Evolutionary conservation across 1,140 invertebrate genomes (phyloP).

Genomic region (Anastatus disparis): DNA sequence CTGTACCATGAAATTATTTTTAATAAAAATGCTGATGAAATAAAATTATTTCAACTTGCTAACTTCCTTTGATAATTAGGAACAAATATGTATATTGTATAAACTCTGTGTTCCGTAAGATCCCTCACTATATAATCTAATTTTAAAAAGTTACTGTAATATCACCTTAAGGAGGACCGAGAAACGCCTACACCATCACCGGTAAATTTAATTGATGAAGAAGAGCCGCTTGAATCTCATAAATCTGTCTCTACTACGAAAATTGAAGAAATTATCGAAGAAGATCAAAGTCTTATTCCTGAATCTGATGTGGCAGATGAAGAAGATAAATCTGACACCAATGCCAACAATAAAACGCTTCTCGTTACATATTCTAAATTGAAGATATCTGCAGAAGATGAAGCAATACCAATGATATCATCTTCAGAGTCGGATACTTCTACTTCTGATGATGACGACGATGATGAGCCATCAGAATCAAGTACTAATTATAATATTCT

Average conservation of each 20-base stretch:
- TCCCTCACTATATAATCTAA: too few species aligned
- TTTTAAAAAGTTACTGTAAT: too few species aligned
- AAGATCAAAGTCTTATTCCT: constrained; percentile 9
- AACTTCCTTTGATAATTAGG: too few species aligned
- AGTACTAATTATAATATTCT: constrained; percentile 60
- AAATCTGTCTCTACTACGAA: not conserved
- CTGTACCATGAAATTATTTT: too few species aligned
- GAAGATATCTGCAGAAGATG: not conserved
- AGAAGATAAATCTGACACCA: not conserved
- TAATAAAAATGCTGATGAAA: too few species aligned
- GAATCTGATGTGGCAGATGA: not conserved
- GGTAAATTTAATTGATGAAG: constrained; percentile 50
- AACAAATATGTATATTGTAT: too few species aligned
- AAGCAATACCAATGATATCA: constrained; percentile 52
- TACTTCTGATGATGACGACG: constrained; percentile 46
- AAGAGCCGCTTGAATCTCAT: not conserved
- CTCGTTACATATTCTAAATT: constrained; percentile 9
- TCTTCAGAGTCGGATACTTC: constrained; percentile 60
- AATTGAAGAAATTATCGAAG: constrained; percentile 21
- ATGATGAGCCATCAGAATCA: constrained; percentile 55
- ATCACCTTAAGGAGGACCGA: constrained; percentile 61
- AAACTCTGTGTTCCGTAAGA: too few species aligned
- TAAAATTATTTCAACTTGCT: too few species aligned
- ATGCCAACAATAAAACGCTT: not conserved
- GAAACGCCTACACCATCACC: constrained; percentile 61